Evolutionary conservation across 2,888 invertebrate genomes (phyloP).

Genomic region (Stictocephala bisonia): DNA sequence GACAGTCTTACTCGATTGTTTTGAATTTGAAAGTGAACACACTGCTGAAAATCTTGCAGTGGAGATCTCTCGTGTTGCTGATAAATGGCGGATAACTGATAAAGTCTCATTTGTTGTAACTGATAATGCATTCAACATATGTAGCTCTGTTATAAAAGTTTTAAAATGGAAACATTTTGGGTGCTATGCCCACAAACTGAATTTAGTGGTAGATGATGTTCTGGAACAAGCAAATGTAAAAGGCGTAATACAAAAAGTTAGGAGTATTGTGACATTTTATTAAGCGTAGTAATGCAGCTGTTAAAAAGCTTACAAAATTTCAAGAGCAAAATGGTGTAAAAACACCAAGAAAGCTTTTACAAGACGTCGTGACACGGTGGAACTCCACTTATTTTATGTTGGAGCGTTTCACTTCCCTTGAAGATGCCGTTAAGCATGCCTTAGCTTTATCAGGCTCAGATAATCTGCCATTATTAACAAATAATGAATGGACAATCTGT

Average conservation of each 20-base stretch:
- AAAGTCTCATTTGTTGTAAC: conserved; percentile 59
- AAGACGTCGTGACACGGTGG: conserved; percentile 5
- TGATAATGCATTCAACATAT: conserved; percentile 53
- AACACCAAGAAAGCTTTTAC: conserved; percentile 3
- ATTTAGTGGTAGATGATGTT: conserved; percentile 3
- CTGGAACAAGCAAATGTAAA: too few relatives aligned
- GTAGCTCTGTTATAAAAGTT: conserved; percentile 35
- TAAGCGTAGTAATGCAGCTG: neutral
- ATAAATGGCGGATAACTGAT: conserved; percentile 57
- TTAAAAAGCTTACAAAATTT: neutral
- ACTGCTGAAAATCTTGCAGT: conserved; percentile 58
- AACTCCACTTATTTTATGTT: conserved; percentile 29
- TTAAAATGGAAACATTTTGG: conserved; percentile 54
- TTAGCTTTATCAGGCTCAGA: conserved; percentile 48
- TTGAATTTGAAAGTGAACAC: conserved; percentile 53
- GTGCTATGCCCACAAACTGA: conserved; percentile 48
- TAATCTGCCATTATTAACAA: neutral
- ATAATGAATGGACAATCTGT: neutral
- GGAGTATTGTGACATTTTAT: neutral
- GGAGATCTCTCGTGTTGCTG: conserved; percentile 54
- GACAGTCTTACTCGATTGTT: conserved; percentile 56
- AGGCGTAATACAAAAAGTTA: too few relatives aligned
- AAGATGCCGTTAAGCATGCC: conserved; percentile 41
- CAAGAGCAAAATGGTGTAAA: conserved; percentile 20
- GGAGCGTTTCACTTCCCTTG: neutral